These are phyloP conservation scores for Melanotaenia parkinsoni DNA, from an alignment of 2,797 vertebrate species.

Conservation along the genomic window DNA sequence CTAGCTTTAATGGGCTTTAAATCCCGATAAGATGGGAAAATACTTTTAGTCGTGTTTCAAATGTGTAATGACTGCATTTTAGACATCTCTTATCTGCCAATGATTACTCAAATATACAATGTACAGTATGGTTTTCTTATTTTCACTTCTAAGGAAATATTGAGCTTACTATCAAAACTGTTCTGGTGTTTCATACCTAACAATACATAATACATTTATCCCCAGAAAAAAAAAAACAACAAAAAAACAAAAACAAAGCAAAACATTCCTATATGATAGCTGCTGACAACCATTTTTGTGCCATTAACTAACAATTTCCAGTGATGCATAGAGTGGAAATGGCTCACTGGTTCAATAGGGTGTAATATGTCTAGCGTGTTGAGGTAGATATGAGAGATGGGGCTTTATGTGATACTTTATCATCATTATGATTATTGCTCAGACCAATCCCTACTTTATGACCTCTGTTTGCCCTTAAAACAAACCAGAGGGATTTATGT, in stretches of 20 bases:
- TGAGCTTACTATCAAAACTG: conserved; percentile 7
- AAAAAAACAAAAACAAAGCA: not conserved
- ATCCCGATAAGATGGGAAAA: conserved; percentile 55
- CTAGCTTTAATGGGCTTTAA: conserved; percentile 87
- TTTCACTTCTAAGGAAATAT: conserved; percentile 8
- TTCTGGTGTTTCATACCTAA: not conserved
- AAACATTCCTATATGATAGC: conserved; percentile 52
- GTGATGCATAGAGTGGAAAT: conserved; percentile 66
- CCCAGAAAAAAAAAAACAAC: too few species aligned
- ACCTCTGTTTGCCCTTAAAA: conserved; percentile 43
- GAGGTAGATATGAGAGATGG: conserved; percentile 59
- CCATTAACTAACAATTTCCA: conserved; percentile 47
- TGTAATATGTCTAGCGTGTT: conserved; percentile 61
- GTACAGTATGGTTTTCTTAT: not conserved
- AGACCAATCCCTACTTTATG: conserved; percentile 27
- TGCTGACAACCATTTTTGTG: conserved; percentile 62
- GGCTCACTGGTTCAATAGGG: conserved; percentile 44
- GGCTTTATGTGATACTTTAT: conserved; percentile 48
- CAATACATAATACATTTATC: conserved; percentile 16
- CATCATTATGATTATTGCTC: conserved; percentile 58
- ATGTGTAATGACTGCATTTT: conserved; percentile 68
- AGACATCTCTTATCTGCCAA: conserved; percentile 22
- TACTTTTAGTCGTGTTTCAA: conserved; percentile 49
- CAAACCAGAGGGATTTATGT: conserved; percentile 7
- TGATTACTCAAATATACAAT: conserved; percentile 14